phyloP scores from a whole-genome alignment of 1,140 invertebrate genomes.

The Trachymyrmex septentrionalis region DNA sequence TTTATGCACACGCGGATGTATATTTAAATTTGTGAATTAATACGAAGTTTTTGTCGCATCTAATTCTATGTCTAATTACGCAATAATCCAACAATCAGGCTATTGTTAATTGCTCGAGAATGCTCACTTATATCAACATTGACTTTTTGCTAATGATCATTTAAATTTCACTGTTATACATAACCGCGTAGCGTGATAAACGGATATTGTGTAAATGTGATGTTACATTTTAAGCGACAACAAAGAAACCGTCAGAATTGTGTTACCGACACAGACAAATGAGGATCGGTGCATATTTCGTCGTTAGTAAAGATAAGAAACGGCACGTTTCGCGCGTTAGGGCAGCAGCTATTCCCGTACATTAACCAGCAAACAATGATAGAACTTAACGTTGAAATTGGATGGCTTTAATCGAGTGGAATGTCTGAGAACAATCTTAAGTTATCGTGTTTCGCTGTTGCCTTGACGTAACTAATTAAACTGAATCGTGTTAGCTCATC shows the following conservation, averaged over 20 bases:
- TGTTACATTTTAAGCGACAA: conserved; percentile 3
- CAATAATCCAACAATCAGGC: conserved; percentile 4
- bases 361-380: conserved; percentile 58
- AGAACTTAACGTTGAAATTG: conserved; percentile 55
- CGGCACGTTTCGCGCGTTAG: conserved; percentile 48
- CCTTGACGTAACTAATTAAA: conserved; percentile 50
- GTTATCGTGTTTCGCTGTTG: conserved; percentile 48
- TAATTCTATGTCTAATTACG: conserved; percentile 14
- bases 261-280: conserved; percentile 33
- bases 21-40: conserved; percentile 14
- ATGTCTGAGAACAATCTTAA: conserved; percentile 59
- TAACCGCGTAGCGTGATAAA: conserved; percentile 3
- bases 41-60: no score
- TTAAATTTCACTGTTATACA: not conserved
- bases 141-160: conserved; percentile 12
- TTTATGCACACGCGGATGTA: not conserved
- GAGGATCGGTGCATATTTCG: conserved; percentile 56
- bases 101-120: conserved; percentile 14
- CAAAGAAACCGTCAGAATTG: conserved; percentile 46
- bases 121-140: not conserved
- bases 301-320: conserved; percentile 55
- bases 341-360: conserved; percentile 28
- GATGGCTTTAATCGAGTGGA: conserved; percentile 63
- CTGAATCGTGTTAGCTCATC: conserved; percentile 50
- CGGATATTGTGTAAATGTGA: conserved; percentile 20